A percentile compares a stretch with the other conserved stretches of the same genome.
Conservation (phyloP, 1,140 invertebrate species). For the Drosophila funebris region DNA sequence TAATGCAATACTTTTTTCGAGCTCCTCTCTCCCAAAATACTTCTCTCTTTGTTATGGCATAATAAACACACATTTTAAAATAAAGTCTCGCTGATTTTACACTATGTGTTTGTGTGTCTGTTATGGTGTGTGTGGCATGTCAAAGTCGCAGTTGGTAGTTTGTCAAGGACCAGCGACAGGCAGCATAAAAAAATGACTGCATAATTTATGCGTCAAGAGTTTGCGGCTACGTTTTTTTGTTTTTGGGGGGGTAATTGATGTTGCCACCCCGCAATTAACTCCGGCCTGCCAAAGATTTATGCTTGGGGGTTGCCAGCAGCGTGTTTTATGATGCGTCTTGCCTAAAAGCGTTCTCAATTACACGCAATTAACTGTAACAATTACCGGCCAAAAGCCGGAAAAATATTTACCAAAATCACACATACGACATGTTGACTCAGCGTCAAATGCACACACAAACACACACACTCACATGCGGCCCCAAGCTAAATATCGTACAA, state of each 20-base stretch:
- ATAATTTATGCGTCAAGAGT: slow-evolving; percentile 71
- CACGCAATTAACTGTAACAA: slow-evolving; percentile 67
- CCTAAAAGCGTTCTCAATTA: slow-evolving; percentile 61
- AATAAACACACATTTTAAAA: slow-evolving; percentile 80
- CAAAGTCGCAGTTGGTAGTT: slow-evolving; percentile 24
- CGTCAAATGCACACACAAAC: background rate
- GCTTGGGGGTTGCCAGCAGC: slow-evolving; percentile 23
- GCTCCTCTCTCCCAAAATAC: background rate
- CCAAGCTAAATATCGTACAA: background rate
- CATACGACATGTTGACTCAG: slow-evolving; percentile 17
- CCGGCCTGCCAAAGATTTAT: slow-evolving; percentile 63
- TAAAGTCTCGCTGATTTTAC: slow-evolving; percentile 51
- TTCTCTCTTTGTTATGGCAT: slow-evolving; percentile 53
- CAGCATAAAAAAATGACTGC: slow-evolving; percentile 66
- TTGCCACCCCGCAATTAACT: slow-evolving; percentile 68
- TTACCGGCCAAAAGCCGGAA: slow-evolving; percentile 20
- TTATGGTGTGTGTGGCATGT: slow-evolving; percentile 16
- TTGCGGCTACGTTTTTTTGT: slow-evolving; percentile 56
- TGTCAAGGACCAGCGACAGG: background rate
- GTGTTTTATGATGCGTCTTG: slow-evolving; percentile 66
- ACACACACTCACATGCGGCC: background rate
- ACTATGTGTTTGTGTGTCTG: background rate
- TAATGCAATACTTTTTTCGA: slow-evolving; percentile 68
- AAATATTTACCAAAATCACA: slow-evolving; percentile 30
- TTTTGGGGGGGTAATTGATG: slow-evolving; percentile 64